phyloP scores from a whole-genome alignment of 2,797 vertebrate species.

The Sebastes goodei region DNA sequence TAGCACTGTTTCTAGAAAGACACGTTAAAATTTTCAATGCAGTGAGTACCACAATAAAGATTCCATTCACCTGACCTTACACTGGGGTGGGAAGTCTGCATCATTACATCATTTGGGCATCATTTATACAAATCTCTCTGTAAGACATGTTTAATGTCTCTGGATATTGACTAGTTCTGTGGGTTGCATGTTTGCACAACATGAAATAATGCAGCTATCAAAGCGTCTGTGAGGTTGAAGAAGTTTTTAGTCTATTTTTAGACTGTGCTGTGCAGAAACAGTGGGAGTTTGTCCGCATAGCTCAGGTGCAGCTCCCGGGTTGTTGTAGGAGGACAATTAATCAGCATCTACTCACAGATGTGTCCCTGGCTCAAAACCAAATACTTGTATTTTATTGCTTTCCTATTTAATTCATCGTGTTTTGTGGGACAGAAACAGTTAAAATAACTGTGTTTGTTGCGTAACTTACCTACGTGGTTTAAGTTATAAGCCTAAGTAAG shows the following conservation, averaged over 20 bases:
- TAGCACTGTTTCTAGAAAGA: background rate
- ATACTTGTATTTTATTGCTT: background rate
- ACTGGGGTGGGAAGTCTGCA: background rate
- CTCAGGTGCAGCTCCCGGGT: background rate
- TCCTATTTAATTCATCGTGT: background rate
- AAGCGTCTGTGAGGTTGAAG: background rate
- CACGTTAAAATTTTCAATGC: background rate
- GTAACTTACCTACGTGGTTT: no score
- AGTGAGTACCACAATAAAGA: background rate
- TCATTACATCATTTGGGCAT: background rate
- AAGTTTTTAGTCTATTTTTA: background rate
- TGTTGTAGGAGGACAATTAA: background rate
- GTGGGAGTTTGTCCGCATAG: background rate
- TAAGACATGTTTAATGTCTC: background rate
- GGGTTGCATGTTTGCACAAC: background rate
- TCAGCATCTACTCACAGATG: background rate
- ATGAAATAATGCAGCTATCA: background rate
- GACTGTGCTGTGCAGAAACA: background rate
- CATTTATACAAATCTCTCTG: background rate
- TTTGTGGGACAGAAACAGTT: background rate
- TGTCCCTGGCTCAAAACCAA: background rate
- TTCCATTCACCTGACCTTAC: background rate
- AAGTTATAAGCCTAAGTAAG: no score
- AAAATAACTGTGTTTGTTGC: background rate
- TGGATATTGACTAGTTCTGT: background rate